Evolutionary conservation across 2,888 invertebrate species (phyloP), one percentile per base, ranked within the genome.

Genomic region (Phorcus lineatus): DNA sequence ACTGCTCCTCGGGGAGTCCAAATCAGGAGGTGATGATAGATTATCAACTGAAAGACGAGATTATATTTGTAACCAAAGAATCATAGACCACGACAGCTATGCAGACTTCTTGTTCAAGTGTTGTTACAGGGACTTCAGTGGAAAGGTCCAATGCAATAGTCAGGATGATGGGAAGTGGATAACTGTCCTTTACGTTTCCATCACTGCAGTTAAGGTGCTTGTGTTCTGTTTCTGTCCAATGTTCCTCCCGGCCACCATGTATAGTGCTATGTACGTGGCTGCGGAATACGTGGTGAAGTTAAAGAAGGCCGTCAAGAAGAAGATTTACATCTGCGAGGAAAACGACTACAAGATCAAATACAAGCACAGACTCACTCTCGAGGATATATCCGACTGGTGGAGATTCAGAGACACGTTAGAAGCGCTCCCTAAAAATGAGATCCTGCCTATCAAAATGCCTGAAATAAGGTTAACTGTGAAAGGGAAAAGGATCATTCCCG

Each of bases 211-310:
- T 17, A 92, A 92, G 85, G 81, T 91, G 7, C 54, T 88, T 54
- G 85, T 91, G 67, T 88, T 92, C 75, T 86, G 91, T 70, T 90
- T 91, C 76, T 87, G 89, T 54, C 92, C 92, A 0, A 82, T 90
- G 55, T 82, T 91, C n/a, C 82, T 92, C 3, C 91, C 91, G 0
- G 80, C 85, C 31, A 85, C 87, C 62, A 87, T 91, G 85, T 92
- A 91, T 82, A 90, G 86, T 19, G 90, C 90, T 7, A 87, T 90
- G 0, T 90, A 91, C 67, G 86, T 88, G 55, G 90, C 90, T 11
- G 86, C 90, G 0, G 91, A 91, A 78, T 92, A 92, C 80, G 86
- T 91, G 6, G 88, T 91, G n/a, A 89, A 88, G 79, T 80, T 90
- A 47, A 87, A 88, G 76, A 85, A 88, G n/a, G 86, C 86, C 13